Evolutionary conservation across 2,113 vertebrate genomes (phyloP).

Genomic region (Phasianus colchicus): DNA sequence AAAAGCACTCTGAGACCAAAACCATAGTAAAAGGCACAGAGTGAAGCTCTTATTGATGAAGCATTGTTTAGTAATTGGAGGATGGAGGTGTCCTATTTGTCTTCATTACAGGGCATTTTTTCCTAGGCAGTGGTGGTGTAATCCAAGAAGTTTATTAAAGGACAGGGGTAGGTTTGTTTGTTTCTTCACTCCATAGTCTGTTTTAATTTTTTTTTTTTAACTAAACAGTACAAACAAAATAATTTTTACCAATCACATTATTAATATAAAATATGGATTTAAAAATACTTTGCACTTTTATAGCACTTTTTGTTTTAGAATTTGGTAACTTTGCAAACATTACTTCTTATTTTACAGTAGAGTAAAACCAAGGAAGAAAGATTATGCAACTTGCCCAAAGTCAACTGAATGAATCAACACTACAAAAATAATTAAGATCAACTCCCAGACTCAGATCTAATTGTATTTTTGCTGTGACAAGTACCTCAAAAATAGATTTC

Average conservation of each 20-base stretch:
- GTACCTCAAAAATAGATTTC: background rate
- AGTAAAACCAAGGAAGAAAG: background rate
- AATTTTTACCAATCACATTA: background rate
- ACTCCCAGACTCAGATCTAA: constrained; percentile 6
- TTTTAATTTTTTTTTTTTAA: background rate
- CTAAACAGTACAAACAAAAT: background rate
- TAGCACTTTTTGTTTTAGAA: constrained; percentile 48
- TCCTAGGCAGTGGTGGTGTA: background rate
- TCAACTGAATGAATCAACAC: background rate
- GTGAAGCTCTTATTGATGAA: background rate
- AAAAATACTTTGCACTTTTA: constrained; percentile 66
- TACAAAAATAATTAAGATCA: constrained; percentile 5
- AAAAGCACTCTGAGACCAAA: background rate
- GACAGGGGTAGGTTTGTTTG: background rate
- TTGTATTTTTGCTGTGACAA: constrained; percentile 19
- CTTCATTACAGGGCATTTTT: background rate
- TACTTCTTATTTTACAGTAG: background rate
- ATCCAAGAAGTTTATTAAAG: background rate
- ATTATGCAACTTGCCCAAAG: constrained; percentile 25
- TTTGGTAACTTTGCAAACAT: background rate
- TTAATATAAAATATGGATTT: background rate
- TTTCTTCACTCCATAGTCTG: background rate
- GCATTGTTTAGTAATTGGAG: background rate
- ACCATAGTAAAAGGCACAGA: background rate
- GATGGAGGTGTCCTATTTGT: background rate